Evolutionary conservation across 2,113 vertebrate species (phyloP), one percentile per base, ranked within the genome.

Genomic region (Morone saxatilis): DNA sequence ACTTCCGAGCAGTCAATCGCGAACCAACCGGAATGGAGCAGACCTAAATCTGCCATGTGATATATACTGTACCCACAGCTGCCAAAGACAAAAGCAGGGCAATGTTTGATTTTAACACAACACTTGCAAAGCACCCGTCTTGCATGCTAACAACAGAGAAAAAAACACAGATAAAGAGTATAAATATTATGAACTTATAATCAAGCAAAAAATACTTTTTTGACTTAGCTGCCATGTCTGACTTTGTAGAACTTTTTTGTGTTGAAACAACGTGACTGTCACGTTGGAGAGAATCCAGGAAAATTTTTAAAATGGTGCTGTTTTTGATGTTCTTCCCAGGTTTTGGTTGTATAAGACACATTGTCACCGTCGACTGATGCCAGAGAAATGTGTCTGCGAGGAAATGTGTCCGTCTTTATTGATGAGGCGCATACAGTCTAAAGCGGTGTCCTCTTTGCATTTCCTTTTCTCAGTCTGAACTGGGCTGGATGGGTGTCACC

Each of bases 321-420:
- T 92, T 94, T 94, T 91, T 88, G 86, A 91, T 92, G 91, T 92
- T 92, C 87, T 93, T 92, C 87, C 90, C 92, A 80, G 83, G 71
- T 72, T 86, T 73, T 31, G 80, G 81, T 86, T 72, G 74, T 86
- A 38, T 75, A 66, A 86, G 76, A 85, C 40, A 68, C 36, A 3
- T 88, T 85, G 82, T 86, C 84, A 90, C 74, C 85, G 86, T 84
- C 22, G 50, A 80, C 9, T 51, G 72, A 87, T 51, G 75, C 68
- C 71, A 61, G 88, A 90, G 83, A 91, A 90, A 78, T 75, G 69
- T 68, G 67, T 91, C 60, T 76, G 66, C 53, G 62, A 83, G 61
- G 31, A 89, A 43, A 71, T 65, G 40, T 76, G 66, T 88, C 45
- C 38, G 80, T 90, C 79, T 74, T 68, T 54, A 71, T 73, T 43